phyloP scores from a whole-genome alignment of 2,888 invertebrate species.

The Andrena bicolor region DNA sequence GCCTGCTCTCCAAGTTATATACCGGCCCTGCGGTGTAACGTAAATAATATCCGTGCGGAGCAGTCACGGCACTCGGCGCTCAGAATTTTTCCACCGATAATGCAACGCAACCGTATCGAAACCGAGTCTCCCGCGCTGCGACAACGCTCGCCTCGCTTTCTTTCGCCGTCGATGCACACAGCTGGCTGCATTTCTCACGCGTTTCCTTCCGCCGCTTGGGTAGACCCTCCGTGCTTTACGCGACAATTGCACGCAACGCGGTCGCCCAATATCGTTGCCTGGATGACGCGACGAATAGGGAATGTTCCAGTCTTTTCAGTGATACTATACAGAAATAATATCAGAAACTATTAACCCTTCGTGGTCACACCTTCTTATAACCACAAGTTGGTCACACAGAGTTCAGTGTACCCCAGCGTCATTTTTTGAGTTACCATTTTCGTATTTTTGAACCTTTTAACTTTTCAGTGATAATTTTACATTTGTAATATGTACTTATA shows the following conservation, averaged over 20 bases:
- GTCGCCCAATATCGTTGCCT: too few species aligned
- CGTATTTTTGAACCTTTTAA: too few species aligned
- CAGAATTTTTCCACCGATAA: constrained; percentile 9
- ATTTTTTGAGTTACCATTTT: too few species aligned
- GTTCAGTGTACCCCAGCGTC: too few species aligned
- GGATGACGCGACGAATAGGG: too few species aligned
- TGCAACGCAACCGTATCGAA: constrained; percentile 17
- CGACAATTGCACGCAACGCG: neutral
- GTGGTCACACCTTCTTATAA: too few species aligned
- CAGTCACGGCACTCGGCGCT: constrained; percentile 9
- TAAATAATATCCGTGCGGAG: constrained; percentile 32
- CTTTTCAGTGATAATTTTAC: too few species aligned
- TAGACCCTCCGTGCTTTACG: neutral
- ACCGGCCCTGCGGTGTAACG: neutral
- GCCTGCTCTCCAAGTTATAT: constrained; percentile 12
- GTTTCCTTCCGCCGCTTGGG: neutral
- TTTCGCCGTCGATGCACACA: neutral
- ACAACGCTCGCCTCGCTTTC: neutral
- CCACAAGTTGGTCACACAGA: too few species aligned
- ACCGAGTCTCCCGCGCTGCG: neutral
- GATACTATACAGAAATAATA: too few species aligned
- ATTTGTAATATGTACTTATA: too few species aligned
- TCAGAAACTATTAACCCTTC: too few species aligned
- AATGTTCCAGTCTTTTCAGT: too few species aligned
- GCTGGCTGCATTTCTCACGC: constrained; percentile 13